Evolutionary conservation across 2,797 vertebrate species (phyloP).

Genomic region (Leptoclinus maculatus): DNA sequence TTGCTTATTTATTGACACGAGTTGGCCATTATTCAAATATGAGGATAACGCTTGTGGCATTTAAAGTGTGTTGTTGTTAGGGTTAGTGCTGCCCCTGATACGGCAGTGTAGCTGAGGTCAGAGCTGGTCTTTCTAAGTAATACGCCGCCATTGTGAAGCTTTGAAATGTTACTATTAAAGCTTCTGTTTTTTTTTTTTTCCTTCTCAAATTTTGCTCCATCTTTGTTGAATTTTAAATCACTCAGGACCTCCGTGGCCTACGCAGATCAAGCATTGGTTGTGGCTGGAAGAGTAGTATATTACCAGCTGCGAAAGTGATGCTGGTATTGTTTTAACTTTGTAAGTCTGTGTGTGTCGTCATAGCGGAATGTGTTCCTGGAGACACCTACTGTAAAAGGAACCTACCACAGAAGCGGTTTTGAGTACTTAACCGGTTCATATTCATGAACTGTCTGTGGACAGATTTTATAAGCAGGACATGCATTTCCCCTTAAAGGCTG

Average conservation of each 20-base stretch:
- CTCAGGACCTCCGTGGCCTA: not conserved
- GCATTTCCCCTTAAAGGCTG: not conserved
- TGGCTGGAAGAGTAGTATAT: not conserved
- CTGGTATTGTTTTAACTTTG: no score
- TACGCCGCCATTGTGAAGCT: not conserved
- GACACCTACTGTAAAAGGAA: not conserved
- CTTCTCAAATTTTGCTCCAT: not conserved
- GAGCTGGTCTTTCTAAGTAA: not conserved
- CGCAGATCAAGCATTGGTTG: not conserved
- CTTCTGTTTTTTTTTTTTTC: not conserved
- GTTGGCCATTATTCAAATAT: slow-evolving; percentile 15
- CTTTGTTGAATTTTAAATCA: not conserved
- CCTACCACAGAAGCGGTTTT: not conserved
- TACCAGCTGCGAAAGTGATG: not conserved
- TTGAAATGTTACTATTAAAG: not conserved
- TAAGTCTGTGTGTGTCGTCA: no score
- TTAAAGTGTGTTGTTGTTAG: slow-evolving; percentile 23
- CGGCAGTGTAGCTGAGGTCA: slow-evolving; percentile 5
- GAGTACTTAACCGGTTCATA: not conserved
- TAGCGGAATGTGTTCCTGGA: no score
- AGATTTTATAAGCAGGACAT: not conserved
- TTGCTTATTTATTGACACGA: slow-evolving; percentile 32
- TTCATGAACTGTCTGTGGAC: no score
- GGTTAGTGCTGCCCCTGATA: slow-evolving; percentile 1
- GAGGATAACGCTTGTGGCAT: not conserved